Conservation (phyloP, 2,113 vertebrate genomes). For the Poicephalus gulielmi region DNA sequence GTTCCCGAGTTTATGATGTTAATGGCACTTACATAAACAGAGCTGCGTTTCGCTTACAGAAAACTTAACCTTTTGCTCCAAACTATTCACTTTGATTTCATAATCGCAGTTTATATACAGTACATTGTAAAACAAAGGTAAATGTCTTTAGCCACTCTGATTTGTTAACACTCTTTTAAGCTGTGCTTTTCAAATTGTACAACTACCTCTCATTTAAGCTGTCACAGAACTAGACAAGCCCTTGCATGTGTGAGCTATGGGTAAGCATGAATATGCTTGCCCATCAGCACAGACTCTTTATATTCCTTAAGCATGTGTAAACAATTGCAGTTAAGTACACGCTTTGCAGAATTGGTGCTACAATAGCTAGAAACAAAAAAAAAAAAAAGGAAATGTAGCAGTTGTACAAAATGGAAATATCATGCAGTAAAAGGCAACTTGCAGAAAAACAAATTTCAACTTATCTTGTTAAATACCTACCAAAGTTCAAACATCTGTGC, state of each 20-base stretch:
- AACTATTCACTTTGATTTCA: slow-evolving; percentile 18
- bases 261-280: neutral
- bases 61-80: slow-evolving; percentile 59
- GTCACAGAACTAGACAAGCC: neutral
- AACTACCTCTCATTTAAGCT: neutral
- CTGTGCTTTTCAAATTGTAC: neutral
- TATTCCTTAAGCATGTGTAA: neutral
- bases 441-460: neutral
- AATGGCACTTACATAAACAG: slow-evolving; percentile 46
- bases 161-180: neutral
- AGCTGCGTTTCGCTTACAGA: slow-evolving; percentile 4
- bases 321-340: neutral
- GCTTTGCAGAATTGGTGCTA: neutral
- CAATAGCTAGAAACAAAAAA: neutral
- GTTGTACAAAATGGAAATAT: neutral
- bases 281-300: neutral
- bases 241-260: neutral
- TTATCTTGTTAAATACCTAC: neutral
- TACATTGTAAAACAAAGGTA: neutral
- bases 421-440: neutral
- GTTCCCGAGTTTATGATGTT: slow-evolving; percentile 42
- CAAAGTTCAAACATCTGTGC: neutral
- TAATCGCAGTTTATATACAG: neutral
- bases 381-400: neutral
- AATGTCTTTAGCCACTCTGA: neutral